Percentiles rank a stretch among this genome's conserved stretches.
These are phyloP conservation scores for Lepidurus arcticus DNA, from an alignment of 1,140 invertebrate genomes.

Conservation along the genomic window DNA sequence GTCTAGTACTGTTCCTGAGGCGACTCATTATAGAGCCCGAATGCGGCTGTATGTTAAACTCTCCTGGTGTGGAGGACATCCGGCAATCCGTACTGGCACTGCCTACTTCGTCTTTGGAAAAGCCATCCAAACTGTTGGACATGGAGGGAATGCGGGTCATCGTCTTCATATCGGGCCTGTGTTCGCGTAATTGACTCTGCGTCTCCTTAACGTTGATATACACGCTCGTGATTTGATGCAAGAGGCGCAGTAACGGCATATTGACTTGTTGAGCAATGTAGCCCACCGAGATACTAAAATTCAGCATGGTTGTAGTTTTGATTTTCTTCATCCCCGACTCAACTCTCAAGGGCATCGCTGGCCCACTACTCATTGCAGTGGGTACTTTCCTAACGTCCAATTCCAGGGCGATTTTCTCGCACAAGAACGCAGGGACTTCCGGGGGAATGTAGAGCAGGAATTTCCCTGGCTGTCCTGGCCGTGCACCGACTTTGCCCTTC, in stretches of 20 bases:
- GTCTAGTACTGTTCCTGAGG: neutral
- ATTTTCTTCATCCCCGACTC: constrained; percentile 27
- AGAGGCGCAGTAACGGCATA: constrained; percentile 84
- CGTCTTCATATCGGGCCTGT: constrained; percentile 48
- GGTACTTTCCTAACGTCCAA: constrained; percentile 82
- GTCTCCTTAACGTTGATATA: constrained; percentile 95
- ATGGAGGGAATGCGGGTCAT: neutral
- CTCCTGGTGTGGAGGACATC: neutral
- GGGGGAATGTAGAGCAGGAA: constrained; percentile 56
- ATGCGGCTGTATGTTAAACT: neutral
- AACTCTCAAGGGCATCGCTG: constrained; percentile 56
- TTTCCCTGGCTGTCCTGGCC: constrained; percentile 46
- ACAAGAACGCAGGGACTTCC: constrained; percentile 83
- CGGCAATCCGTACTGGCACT: constrained; percentile 13
- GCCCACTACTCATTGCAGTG: constrained; percentile 53
- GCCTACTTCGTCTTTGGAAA: neutral
- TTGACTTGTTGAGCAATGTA: constrained; percentile 89
- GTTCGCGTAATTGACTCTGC: constrained; percentile 68
- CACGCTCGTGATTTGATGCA: constrained; percentile 96
- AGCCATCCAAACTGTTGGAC: neutral
- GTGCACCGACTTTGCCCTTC: constrained; percentile 16
- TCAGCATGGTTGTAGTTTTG: constrained; percentile 72
- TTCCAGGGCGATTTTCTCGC: constrained; percentile 82
- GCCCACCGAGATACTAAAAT: constrained; percentile 76
- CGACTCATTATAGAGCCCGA: neutral